Base-by-base conservation (phyloP, 2,888 invertebrate species). In the Cryptosula pallasiana region DNA sequence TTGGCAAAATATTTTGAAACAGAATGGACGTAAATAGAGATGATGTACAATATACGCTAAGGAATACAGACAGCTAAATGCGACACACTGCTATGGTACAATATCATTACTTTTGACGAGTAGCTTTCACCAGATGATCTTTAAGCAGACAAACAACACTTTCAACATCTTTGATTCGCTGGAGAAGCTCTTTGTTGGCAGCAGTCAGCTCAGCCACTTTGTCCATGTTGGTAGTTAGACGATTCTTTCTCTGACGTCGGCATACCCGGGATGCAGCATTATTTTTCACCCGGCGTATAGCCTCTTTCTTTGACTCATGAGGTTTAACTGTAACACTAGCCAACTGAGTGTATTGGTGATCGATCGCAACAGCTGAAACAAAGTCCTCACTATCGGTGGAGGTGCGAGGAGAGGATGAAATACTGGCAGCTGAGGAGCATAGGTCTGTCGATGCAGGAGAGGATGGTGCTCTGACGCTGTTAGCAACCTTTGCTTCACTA, bases 341-440 rank as follows among this genome's bases (percentile, higher is more conserved):
- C 25, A 63, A 32, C 34, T 63, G 63, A 25, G 63, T 63, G n/a
- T 63, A 63, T n/a, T 63, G 63, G 34, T 63, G 63, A n/a, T 63
- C 63, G 3, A 27, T 27, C 5, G 27, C 63, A 20, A 63, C 20
- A 20, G 20, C 45, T 45, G 45, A 45, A 13, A 20, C 20, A 45
- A 20, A 13, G 5, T 45, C 45, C n/a, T n/a, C n/a, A n/a, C n/a
- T n/a, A 45, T 45, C 45, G 9, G 45, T 20, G 45, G 9, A 13
- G 45, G 45, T 5, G 45, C 45, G 5, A 20, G 45, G 45, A 5
- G 45, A 20, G 9, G 20, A 13, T 20, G 20, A 20, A 5, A 13
- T 5, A 13, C 5, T 20, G 20, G 9, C 20, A 45, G 45, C 45
- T 5, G 45, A 20, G 5, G 20, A 5, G 45, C 9, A 20, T 45